These are phyloP conservation scores for Cancer borealis DNA, from an alignment of 2,888 invertebrate species.

Conservation along the genomic window DNA sequence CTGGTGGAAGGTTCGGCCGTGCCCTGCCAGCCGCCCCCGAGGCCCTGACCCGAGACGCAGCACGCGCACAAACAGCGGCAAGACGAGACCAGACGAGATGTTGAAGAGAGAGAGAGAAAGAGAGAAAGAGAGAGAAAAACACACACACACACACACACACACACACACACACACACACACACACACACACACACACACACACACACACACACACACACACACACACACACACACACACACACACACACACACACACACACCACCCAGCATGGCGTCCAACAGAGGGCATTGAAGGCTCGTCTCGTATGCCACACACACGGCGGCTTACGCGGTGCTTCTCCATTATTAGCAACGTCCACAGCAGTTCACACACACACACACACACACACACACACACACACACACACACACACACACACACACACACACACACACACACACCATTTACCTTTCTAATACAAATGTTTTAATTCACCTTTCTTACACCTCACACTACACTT, in stretches of 20 bases:
- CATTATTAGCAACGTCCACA: background rate
- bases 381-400: constrained; percentile 32
- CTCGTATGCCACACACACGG: background rate
- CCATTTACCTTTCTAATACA: background rate
- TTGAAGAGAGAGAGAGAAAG: background rate
- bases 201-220: background rate
- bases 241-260: background rate
- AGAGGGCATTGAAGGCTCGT: background rate
- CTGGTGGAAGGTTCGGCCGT: background rate
- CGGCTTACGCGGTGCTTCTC: constrained; percentile 11
- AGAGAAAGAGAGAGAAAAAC: background rate
- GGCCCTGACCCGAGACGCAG: constrained; percentile 32
- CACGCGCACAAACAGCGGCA: background rate
- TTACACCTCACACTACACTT: too few species aligned
- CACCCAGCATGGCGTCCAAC: background rate
- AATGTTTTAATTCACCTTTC: too few species aligned
- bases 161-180: background rate
- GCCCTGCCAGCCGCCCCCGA: background rate
- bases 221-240: background rate
- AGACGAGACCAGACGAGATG: background rate
- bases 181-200: constrained; percentile 12
- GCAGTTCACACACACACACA: constrained; percentile 6
- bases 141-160: background rate
- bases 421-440: constrained; percentile 33
- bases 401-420: constrained; percentile 32